Percentiles rank a stretch among this genome's conserved stretches.
These are phyloP conservation scores for Porites cylindrica DNA, from an alignment of 92 coral and sea anemone genomes.

Conservation along the genomic window DNA sequence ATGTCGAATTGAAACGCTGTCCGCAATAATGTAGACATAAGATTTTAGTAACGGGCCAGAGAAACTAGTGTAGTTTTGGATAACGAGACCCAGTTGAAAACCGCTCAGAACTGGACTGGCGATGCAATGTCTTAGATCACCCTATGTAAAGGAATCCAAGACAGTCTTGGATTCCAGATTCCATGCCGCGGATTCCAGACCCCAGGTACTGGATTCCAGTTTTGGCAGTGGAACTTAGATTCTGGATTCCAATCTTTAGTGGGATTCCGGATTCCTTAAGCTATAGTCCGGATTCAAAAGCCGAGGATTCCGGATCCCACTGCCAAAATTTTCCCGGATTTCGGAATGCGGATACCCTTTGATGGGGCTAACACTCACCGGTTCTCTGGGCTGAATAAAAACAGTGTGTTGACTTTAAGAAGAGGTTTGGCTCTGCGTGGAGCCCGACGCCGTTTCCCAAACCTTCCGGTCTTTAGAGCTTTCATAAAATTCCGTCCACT, in stretches of 20 bases:
- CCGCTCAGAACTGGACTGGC: background rate
- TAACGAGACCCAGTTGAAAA: background rate
- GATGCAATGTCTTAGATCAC: too few relatives aligned
- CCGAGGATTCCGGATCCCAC: too few relatives aligned
- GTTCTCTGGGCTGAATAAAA: constrained; percentile 91
- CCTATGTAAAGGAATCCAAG: too few relatives aligned
- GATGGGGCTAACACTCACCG: constrained; percentile 51
- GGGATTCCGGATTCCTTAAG: too few relatives aligned
- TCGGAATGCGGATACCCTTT: background rate
- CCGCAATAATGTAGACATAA: too few relatives aligned
- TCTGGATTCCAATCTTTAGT: too few relatives aligned
- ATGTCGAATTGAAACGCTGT: too few relatives aligned
- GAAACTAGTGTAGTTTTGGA: background rate
- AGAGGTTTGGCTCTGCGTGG: constrained; percentile 73
- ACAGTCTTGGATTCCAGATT: too few relatives aligned
- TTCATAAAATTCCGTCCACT: constrained; percentile 78
- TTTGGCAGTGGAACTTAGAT: too few relatives aligned
- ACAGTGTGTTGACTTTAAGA: constrained; percentile 81
- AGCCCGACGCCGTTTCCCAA: constrained; percentile 77
- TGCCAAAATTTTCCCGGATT: background rate
- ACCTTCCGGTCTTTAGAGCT: constrained; percentile 71
- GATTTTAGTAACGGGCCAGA: background rate
- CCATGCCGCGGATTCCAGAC: too few relatives aligned
- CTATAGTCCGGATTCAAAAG: too few relatives aligned
- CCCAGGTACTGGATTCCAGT: too few relatives aligned